A percentile compares a stretch with the other conserved stretches of the same genome.
Conservation (phyloP, 2,888 invertebrate genomes). For the Tiliacea aurago region DNA sequence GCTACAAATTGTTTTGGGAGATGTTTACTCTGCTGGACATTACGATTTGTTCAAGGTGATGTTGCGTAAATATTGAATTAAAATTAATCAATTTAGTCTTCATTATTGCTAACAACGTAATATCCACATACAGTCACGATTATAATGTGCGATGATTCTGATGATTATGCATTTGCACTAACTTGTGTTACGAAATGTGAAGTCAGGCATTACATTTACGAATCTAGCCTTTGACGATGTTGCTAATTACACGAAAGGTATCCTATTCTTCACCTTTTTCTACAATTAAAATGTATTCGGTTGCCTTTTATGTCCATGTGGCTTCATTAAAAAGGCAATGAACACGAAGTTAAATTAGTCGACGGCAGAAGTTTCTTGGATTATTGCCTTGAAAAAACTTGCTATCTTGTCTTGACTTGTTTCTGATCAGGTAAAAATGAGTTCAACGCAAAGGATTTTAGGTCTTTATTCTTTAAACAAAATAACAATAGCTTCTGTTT, state of each 20-base stretch:
- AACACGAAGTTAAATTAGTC: slow-evolving; percentile 46
- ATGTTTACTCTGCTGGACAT: slow-evolving; percentile 70
- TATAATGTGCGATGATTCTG: slow-evolving; percentile 36
- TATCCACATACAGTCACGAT: slow-evolving; percentile 25
- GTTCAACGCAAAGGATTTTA: slow-evolving; percentile 63
- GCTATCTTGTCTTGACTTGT: slow-evolving; percentile 71
- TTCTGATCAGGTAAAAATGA: slow-evolving; percentile 73
- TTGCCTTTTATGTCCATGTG: slow-evolving; percentile 15
- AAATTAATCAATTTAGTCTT: slow-evolving; percentile 27
- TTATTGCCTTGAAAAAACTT: slow-evolving; percentile 34
- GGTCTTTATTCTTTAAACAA: slow-evolving; percentile 56
- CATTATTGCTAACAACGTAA: slow-evolving; percentile 34
- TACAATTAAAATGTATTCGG: slow-evolving; percentile 13
- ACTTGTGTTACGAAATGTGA: slow-evolving; percentile 33
- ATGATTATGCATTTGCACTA: slow-evolving; percentile 24
- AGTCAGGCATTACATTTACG: slow-evolving; percentile 8
- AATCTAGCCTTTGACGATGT: slow-evolving; percentile 8
- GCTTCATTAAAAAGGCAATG: slow-evolving; percentile 37
- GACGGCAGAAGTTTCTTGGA: slow-evolving; percentile 24
- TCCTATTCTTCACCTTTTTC: slow-evolving; percentile 23
- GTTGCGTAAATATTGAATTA: slow-evolving; percentile 20
- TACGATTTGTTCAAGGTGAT: slow-evolving; percentile 56
- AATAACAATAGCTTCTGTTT: slow-evolving; percentile 52
- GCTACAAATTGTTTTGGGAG: slow-evolving; percentile 67
- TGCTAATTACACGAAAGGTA: slow-evolving; percentile 6